Percentiles rank a stretch among this genome's conserved stretches.
These are phyloP conservation scores for Deroplatys truncata DNA, from an alignment of 2,888 invertebrate genomes.

Conservation along the genomic window DNA sequence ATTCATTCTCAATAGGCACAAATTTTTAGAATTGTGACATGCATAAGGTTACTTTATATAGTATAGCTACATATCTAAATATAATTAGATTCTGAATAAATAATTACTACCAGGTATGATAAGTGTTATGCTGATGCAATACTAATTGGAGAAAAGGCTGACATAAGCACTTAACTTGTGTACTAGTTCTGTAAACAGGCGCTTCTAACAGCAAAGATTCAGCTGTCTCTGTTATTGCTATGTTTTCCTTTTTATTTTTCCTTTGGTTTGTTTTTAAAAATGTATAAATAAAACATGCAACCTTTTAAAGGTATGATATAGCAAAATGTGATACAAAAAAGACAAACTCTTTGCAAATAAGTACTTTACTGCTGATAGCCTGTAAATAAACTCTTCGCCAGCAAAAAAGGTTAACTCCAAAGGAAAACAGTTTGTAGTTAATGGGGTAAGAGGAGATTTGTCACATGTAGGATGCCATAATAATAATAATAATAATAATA, in stretches of 20 bases:
- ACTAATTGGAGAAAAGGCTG: not conserved
- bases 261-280: not conserved
- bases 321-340: too few relatives aligned
- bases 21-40: slow-evolving; percentile 18
- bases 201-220: not conserved
- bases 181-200: not conserved
- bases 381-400: too few relatives aligned
- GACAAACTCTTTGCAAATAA: too few relatives aligned
- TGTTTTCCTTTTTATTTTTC: not conserved
- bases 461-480: too few relatives aligned
- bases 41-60: not conserved
- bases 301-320: too few relatives aligned
- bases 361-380: too few relatives aligned
- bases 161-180: not conserved
- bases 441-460: too few relatives aligned
- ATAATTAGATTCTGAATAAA: not conserved
- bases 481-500: too few relatives aligned
- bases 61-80: not conserved
- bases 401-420: too few relatives aligned
- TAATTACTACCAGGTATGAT: not conserved
- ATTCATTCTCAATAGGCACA: slow-evolving; percentile 14
- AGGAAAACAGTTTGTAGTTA: too few relatives aligned
- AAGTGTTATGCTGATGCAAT: not conserved
- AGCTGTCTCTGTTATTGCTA: not conserved
- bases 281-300: too few relatives aligned